Conservation (phyloP, 1,140 invertebrate genomes). For the Leptoteleia sp. region DNA sequence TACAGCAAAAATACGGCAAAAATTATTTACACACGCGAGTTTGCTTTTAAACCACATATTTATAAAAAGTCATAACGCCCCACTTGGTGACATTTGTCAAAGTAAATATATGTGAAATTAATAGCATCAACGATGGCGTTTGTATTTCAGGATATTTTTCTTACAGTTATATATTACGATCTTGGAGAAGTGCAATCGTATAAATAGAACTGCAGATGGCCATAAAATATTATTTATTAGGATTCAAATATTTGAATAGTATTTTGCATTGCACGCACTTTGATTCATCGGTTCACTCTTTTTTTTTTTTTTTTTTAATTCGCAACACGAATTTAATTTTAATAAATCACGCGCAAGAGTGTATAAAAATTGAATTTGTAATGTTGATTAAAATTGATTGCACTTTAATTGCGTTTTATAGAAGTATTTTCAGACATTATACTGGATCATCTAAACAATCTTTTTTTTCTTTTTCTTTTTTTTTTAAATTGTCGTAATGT, state of each 20-base stretch:
- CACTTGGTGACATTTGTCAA: conserved; percentile 50
- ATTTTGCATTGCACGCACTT: background rate
- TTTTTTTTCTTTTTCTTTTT: background rate
- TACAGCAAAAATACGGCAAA: conserved; percentile 17
- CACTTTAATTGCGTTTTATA: too few species aligned
- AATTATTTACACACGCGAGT: conserved; percentile 10
- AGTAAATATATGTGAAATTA: conserved; percentile 52
- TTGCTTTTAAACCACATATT: conserved; percentile 23
- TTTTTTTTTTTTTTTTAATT: too few species aligned
- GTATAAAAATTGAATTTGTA: too few species aligned
- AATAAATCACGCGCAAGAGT: too few species aligned
- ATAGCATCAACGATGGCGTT: conserved; percentile 60
- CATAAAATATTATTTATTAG: conserved; percentile 31
- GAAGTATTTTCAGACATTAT: too few species aligned
- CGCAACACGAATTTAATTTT: too few species aligned
- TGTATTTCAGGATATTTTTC: conserved; percentile 80
- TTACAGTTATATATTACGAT: too few species aligned
- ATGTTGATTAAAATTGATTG: too few species aligned
- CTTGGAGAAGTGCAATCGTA: conserved; percentile 67
- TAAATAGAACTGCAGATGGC: conserved; percentile 74
- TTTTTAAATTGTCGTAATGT: conserved; percentile 26
- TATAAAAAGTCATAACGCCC: conserved; percentile 38
- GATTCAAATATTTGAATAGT: background rate
- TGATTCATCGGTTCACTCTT: background rate
- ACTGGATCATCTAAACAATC: too few species aligned